phyloP scores from a whole-genome alignment of 2,797 vertebrate genomes.

The Holocentrus rufus region DNA sequence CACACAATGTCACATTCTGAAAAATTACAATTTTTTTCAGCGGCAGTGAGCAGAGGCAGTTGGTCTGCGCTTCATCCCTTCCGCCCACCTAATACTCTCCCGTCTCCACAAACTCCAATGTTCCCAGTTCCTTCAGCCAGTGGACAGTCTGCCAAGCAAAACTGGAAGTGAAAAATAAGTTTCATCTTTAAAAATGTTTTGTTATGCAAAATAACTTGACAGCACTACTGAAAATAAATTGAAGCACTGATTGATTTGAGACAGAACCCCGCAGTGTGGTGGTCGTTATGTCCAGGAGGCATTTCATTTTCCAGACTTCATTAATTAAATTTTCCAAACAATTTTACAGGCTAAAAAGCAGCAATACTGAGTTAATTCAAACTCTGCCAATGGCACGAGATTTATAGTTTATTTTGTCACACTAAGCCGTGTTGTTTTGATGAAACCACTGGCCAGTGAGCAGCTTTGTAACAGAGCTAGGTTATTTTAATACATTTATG shows the following conservation, averaged over 20 bases:
- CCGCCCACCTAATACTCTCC: conserved; percentile 43
- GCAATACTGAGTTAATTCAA: conserved; percentile 10
- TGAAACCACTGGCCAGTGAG: neutral
- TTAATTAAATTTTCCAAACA: conserved; percentile 39
- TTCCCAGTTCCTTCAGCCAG: conserved; percentile 49
- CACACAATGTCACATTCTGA: conserved; percentile 36
- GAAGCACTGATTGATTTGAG: conserved; percentile 46
- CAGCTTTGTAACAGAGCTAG: neutral
- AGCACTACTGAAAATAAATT: conserved; percentile 39
- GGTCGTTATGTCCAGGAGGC: conserved; percentile 38
- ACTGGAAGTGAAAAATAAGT: conserved; percentile 50
- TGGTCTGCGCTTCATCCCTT: conserved; percentile 55
- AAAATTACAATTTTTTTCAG: conserved; percentile 26
- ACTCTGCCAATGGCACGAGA: conserved; percentile 19
- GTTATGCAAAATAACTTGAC: conserved; percentile 48
- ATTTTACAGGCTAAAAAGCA: conserved; percentile 2
- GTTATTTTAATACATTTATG: neutral
- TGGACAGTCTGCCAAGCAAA: conserved; percentile 56
- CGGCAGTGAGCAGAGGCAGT: conserved; percentile 51
- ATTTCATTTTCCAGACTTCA: conserved; percentile 35
- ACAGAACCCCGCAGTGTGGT: conserved; percentile 19
- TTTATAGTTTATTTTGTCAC: neutral
- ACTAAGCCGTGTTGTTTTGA: conserved; percentile 12
- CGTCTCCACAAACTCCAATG: conserved; percentile 21
- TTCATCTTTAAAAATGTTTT: conserved; percentile 48